Base-by-base conservation (phyloP, 2,113 vertebrate genomes). In the Rhea pennata region DNA sequence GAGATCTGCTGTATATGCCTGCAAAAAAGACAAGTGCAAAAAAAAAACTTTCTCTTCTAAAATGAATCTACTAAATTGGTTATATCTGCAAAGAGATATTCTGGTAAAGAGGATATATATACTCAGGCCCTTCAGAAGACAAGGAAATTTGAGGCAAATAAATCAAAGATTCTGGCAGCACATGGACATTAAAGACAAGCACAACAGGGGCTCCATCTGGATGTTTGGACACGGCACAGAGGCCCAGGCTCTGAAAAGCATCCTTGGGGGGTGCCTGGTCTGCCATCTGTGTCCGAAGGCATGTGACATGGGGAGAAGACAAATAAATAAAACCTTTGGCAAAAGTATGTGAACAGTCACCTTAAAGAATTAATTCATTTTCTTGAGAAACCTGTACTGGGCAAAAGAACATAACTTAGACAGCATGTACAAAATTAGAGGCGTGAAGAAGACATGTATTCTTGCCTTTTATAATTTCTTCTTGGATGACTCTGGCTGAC, bases 221-320 rank as follows among this genome's bases (percentile, higher is more conserved):
- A 50, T 61, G 14, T 70, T 14, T 14, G 16, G n/a, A 12, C 0
- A 0, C 15, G 69, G 9, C 20, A 27, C 0, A 31, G 15, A 22
- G 5, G 6, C 24, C 17, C 42, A 56, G 61, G 74, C 22, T 6
- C n/a, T 12, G 23, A 71, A 91, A 29, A 40, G 15, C 14, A n/a
- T 85, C 9, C 33, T 33, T 70, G 44, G 81, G 44, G n/a, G 40
- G 64, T 90, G 11, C 40, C 27, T 87, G 10, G 4, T 20, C 24
- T 93, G 13, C 2, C 54, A 74, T 31, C 24, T 84, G 0, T 21
- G 13, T 36, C 20, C 80, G 69, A 70, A 92, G 10, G 40, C 31
- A 48, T 54, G 40, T 65, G n/a, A 39, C 2, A 15, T 31, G 6
- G 6, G 21, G 81, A 87, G 31, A 66, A 42, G 31, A 13, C 8